Percentiles rank a stretch among this genome's conserved stretches.
phyloP scores from a whole-genome alignment of 2,888 invertebrate species.

The Celastrina argiolus region DNA sequence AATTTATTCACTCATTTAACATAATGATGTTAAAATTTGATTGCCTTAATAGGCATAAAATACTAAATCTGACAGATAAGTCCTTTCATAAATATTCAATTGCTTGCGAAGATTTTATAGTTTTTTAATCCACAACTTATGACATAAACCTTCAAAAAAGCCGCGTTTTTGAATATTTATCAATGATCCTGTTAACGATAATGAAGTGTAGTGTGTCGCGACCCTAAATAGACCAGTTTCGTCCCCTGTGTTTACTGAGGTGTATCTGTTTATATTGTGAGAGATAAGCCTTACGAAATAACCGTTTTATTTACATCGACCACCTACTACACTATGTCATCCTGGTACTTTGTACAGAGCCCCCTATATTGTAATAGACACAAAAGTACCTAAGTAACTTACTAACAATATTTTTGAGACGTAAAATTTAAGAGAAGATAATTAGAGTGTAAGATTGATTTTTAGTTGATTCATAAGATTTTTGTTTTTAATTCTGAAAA shows the following conservation, averaged over 20 bases:
- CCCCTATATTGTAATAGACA: neutral
- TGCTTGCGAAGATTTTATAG: neutral
- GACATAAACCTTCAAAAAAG: neutral
- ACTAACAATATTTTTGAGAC: too few relatives aligned
- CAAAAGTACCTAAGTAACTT: too few relatives aligned
- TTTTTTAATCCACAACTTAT: neutral
- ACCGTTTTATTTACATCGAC: conserved; percentile 21
- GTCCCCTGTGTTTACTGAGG: conserved; percentile 19
- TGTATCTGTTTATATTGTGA: conserved; percentile 21
- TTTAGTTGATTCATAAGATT: too few relatives aligned
- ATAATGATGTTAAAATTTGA: conserved; percentile 13
- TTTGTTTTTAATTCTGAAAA: too few relatives aligned
- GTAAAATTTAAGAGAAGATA: too few relatives aligned
- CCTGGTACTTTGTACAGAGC: conserved; percentile 3
- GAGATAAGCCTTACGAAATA: conserved; percentile 22
- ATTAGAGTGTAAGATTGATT: too few relatives aligned
- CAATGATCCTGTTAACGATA: neutral
- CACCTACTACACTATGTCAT: conserved; percentile 16
- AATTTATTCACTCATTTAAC: neutral
- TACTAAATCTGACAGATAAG: conserved; percentile 1
- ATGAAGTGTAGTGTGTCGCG: neutral
- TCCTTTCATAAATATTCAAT: conserved; percentile 10
- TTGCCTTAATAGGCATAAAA: conserved; percentile 3
- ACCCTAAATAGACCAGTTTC: conserved; percentile 11
- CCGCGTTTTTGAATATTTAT: neutral